These are phyloP conservation scores for Gisinianus flammeolus DNA, from an alignment of 2,888 invertebrate species.

Conservation along the genomic window DNA sequence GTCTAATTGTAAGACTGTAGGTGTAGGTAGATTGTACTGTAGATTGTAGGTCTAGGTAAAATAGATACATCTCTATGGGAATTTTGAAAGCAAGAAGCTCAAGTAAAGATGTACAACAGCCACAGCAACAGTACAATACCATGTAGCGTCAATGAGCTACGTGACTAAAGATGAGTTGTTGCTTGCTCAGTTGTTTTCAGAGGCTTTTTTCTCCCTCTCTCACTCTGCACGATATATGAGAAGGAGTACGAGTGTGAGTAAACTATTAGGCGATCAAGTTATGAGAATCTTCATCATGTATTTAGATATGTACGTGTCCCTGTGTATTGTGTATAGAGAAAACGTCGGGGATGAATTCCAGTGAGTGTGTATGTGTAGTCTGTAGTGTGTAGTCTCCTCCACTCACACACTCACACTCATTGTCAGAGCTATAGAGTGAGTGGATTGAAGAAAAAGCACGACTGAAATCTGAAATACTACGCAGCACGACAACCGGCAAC, in stretches of 20 bases:
- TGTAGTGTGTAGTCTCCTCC: neutral
- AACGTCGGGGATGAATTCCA: neutral
- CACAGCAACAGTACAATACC: no score
- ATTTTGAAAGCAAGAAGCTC: no score
- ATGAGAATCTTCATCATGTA: neutral
- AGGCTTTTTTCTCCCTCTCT: neutral
- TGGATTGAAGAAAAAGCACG: neutral
- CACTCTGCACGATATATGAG: neutral
- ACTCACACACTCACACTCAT: neutral
- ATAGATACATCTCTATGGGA: no score
- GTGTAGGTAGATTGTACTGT: no score
- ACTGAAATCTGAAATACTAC: neutral
- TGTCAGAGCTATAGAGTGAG: neutral
- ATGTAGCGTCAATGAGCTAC: neutral
- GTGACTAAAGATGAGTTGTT: neutral
- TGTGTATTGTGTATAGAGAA: neutral
- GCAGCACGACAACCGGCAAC: neutral
- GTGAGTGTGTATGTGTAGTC: neutral
- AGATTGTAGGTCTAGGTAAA: no score
- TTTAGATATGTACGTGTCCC: neutral
- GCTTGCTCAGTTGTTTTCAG: neutral
- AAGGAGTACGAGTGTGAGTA: neutral
- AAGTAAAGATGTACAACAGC: no score
- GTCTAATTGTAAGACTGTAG: no score
- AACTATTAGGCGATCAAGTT: no score